These are phyloP conservation scores for Pseudochirops corinnae DNA, from an alignment of 2,797 vertebrate species.

Conservation along the genomic window DNA sequence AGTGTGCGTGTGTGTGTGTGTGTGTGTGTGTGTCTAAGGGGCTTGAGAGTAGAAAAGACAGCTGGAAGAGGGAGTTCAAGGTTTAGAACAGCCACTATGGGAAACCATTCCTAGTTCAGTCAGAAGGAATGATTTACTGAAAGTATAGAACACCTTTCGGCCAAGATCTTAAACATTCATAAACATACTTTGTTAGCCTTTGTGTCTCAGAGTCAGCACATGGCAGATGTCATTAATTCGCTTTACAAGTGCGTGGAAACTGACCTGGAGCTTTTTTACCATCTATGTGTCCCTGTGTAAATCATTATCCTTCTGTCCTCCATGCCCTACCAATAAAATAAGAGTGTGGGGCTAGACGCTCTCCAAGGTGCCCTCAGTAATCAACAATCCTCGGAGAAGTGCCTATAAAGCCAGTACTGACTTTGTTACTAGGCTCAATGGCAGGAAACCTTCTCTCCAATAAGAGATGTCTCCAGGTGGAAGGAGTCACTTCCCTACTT, in stretches of 20 bases:
- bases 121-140: background rate
- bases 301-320: background rate
- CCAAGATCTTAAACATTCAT: background rate
- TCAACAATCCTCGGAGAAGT: background rate
- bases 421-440: background rate
- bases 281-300: background rate
- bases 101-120: background rate
- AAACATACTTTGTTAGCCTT: background rate
- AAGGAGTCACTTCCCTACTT: background rate
- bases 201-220: background rate
- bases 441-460: background rate
- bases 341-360: background rate
- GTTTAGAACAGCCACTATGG: background rate
- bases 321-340: background rate
- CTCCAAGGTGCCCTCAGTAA: background rate
- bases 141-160: background rate
- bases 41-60: background rate
- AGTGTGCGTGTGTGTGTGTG: background rate
- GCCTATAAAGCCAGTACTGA: background rate
- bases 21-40: background rate
- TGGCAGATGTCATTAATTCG: background rate
- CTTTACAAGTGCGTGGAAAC: background rate
- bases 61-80: background rate
- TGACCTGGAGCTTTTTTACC: background rate
- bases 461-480: background rate